These are phyloP conservation scores for Hydrolagus affinis DNA, from an alignment of 2,113 vertebrate genomes.

Conservation along the genomic window DNA sequence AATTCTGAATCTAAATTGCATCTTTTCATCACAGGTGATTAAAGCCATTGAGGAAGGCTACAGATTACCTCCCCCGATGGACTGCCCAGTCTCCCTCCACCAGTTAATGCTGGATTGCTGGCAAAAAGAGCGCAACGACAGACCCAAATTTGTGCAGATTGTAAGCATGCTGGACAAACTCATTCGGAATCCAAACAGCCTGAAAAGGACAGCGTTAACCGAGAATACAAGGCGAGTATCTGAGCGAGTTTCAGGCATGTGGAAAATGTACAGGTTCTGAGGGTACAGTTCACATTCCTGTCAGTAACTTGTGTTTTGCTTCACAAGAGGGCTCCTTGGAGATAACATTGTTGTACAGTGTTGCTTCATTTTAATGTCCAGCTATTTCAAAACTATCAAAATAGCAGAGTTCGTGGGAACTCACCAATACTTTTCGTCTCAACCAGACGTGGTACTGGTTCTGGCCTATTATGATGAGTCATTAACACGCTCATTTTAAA, in stretches of 20 bases:
- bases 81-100: slow-evolving; percentile 89
- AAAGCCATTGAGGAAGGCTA: slow-evolving; percentile 97
- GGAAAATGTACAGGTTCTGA: background rate
- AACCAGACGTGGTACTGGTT: background rate
- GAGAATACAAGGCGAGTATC: slow-evolving; percentile 70
- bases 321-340: background rate
- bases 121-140: slow-evolving; percentile 88
- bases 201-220: slow-evolving; percentile 80
- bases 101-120: slow-evolving; percentile 98
- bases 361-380: background rate
- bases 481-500: background rate
- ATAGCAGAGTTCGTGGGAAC: background rate
- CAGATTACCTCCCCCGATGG: slow-evolving; percentile 91
- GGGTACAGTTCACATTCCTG: background rate
- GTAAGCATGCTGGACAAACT: slow-evolving; percentile 99
- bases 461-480: background rate
- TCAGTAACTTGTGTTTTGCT: background rate
- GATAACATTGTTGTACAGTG: background rate
- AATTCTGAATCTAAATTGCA: background rate
- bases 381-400: background rate
- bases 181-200: slow-evolving; percentile 90
- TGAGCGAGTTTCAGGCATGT: slow-evolving; percentile 32
- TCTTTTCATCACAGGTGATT: slow-evolving; percentile 69
- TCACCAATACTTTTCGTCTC: background rate
- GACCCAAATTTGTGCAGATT: slow-evolving; percentile 94